These are phyloP conservation scores for Apamea monoglypha DNA, from an alignment of 2,888 invertebrate species.

Conservation along the genomic window DNA sequence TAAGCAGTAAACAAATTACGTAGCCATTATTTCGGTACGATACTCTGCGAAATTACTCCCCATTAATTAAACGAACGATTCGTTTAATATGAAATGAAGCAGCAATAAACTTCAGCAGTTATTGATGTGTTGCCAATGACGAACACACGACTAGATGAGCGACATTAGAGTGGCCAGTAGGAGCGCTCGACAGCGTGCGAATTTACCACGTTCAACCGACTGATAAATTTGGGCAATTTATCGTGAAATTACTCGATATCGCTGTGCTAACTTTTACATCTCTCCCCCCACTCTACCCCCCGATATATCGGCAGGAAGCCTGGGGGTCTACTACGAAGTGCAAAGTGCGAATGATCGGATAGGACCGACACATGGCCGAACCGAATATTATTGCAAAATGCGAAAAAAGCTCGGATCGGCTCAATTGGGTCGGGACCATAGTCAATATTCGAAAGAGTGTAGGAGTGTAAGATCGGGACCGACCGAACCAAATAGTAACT, in stretches of 20 bases:
- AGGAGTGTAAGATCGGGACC: too few relatives aligned
- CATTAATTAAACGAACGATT: constrained; percentile 35
- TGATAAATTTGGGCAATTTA: constrained; percentile 82
- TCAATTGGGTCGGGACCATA: too few relatives aligned
- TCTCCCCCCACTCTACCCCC: constrained; percentile 42
- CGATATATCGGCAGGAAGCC: constrained; percentile 57
- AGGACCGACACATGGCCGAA: too few relatives aligned
- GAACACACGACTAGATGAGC: constrained; percentile 70
- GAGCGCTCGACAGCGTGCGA: constrained; percentile 68
- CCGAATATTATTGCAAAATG: too few relatives aligned
- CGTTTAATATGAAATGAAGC: constrained; percentile 26
- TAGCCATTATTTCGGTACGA: constrained; percentile 11
- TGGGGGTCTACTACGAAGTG: too few relatives aligned
- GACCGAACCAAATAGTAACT: too few relatives aligned
- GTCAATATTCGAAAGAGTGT: too few relatives aligned
- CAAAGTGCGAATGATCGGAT: too few relatives aligned
- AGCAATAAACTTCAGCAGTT: constrained; percentile 23
- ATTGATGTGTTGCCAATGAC: constrained; percentile 71
- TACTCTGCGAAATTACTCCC: constrained; percentile 22
- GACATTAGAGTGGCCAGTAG: constrained; percentile 63
- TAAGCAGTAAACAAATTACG: constrained; percentile 16
- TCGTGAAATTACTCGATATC: constrained; percentile 80
- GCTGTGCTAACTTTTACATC: constrained; percentile 70
- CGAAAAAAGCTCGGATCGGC: too few relatives aligned
- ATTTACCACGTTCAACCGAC: constrained; percentile 77